Conservation (phyloP, 2,888 invertebrate genomes). For the Altica lythri region DNA sequence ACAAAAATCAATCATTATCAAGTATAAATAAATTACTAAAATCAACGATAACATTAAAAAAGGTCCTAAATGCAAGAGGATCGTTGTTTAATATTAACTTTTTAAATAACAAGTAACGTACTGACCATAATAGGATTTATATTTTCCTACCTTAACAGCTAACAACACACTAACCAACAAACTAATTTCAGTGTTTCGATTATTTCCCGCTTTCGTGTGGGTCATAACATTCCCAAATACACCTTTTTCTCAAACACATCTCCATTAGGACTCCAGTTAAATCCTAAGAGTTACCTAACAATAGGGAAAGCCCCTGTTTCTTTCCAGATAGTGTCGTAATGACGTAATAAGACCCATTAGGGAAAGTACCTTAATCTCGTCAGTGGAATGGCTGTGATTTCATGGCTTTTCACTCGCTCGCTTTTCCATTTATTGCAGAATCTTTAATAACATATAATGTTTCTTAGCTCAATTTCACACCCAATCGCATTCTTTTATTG, state of each 20-base stretch:
- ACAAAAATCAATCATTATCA: too few relatives aligned
- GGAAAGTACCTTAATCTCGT: slow-evolving; percentile 36
- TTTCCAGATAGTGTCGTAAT: slow-evolving; percentile 37
- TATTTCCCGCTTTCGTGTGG: background rate
- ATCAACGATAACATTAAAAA: too few relatives aligned
- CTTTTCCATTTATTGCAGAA: slow-evolving; percentile 28
- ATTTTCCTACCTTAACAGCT: too few relatives aligned
- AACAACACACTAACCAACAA: background rate
- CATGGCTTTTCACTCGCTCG: slow-evolving; percentile 30
- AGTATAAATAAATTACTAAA: too few relatives aligned
- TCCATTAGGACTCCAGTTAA: slow-evolving; percentile 13
- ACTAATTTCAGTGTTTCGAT: background rate
- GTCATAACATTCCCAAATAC: slow-evolving; percentile 10
- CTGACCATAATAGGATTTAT: too few relatives aligned
- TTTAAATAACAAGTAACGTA: too few relatives aligned
- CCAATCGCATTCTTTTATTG: slow-evolving; percentile 22
- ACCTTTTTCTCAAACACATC: slow-evolving; percentile 23
- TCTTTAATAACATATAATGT: slow-evolving; percentile 32
- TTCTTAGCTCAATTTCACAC: slow-evolving; percentile 32
- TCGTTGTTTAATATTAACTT: too few relatives aligned
- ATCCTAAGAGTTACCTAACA: slow-evolving; percentile 26
- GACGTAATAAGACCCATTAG: slow-evolving; percentile 39
- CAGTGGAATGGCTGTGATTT: slow-evolving; percentile 35
- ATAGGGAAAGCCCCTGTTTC: slow-evolving; percentile 33
- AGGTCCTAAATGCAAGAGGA: too few relatives aligned